Base-by-base conservation (phyloP, 2,113 vertebrate species). In the Antennarius striatus region DNA sequence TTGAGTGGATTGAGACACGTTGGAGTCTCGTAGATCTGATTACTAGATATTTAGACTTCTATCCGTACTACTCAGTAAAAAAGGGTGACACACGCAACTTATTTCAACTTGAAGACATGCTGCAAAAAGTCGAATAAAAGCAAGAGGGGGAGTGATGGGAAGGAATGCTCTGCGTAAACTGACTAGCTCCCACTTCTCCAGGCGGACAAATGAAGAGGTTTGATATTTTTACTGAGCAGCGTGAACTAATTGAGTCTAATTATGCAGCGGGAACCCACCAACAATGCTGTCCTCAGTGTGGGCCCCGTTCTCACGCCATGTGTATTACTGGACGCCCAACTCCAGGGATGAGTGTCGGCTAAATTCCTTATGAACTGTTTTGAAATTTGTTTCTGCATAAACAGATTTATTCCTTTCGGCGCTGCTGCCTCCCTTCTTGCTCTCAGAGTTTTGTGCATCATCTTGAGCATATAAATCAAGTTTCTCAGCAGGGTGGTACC, bases 121-220 rank as follows among this genome's bases (percentile, higher is more conserved):
- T 22, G 22, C 22, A 22, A 22, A 22, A 22, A 22, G 22, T 22
- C 22, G 1, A 22, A 22, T 22, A 22, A 22, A 22, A 22, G 22
- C 22, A 22, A 85, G 91, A 90, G 92, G 89, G 92, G 88, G 91
- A 92, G 87, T 81, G 89, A 63, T 80, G 85, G 89, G 88, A 86
- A 89, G 53, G 86, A 83, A 83, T 86, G 82, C 91, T 92, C 39
- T 6, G 89, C 86, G 88, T 86, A 77, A 90, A 91, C 88, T 86
- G 87, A 90, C 86, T 94, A 91, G 93, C 91, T 75, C 64, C 45
- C 88, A 85, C 79, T 86, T 94, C 88, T 88, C 86, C 22, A 22
- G 1, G 22, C 22, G 22, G 22, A 22, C 22, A 22, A 22, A 22
- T 22, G 22, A 22, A 87, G 78, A 89, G 67, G 55, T 78, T 76